phyloP scores from a whole-genome alignment of 2,113 vertebrate species.

The Varanus salvator region DNA sequence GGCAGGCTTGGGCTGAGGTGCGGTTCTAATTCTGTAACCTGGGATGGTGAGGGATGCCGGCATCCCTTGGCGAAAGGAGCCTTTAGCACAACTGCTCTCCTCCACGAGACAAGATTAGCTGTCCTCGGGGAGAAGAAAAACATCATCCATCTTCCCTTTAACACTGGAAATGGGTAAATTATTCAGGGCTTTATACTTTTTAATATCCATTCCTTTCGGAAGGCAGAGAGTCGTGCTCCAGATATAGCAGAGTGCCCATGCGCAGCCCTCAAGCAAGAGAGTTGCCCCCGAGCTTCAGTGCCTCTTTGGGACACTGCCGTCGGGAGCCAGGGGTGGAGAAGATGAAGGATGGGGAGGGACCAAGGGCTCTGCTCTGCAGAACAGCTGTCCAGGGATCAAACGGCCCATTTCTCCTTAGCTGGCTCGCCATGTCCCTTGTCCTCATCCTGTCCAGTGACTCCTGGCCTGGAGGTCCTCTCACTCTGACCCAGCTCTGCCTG shows the following conservation, averaged over 20 bases:
- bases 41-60: not conserved
- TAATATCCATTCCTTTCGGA: constrained; percentile 8
- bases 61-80: constrained; percentile 32
- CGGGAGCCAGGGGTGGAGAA: not conserved
- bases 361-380: not conserved
- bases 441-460: not conserved
- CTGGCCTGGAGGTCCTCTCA: not conserved
- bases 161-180: constrained; percentile 62
- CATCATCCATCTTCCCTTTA: constrained; percentile 67
- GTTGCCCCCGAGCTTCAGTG: not conserved
- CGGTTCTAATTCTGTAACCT: not conserved
- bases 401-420: not conserved
- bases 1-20: not conserved
- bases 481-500: not conserved
- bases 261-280: not conserved
- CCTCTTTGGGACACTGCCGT: not conserved
- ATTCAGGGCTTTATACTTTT: constrained; percentile 60
- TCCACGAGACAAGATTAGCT: constrained; percentile 54
- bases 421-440: not conserved
- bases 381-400: not conserved
- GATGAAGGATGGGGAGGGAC: not conserved
- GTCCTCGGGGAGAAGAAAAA: constrained; percentile 51
- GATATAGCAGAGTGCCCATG: not conserved
- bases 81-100: constrained; percentile 51
- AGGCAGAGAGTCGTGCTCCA: constrained; percentile 3